Evolutionary conservation across 1,140 invertebrate species (phyloP).

Genomic region (Diorhabda elongata): DNA sequence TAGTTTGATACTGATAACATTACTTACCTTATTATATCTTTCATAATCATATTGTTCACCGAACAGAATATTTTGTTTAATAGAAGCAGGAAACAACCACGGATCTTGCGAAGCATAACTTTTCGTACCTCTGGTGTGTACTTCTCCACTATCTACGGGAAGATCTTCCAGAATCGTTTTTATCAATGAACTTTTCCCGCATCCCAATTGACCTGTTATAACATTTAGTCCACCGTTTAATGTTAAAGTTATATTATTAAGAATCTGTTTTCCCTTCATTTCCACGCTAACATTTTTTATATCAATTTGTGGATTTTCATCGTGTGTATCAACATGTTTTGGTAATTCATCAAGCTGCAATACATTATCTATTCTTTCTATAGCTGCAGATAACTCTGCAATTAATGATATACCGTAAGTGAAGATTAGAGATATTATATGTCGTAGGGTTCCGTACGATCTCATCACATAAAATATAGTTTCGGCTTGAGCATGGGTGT

Average conservation of each 20-base stretch:
- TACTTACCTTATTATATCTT: conserved; percentile 55
- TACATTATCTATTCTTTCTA: conserved; percentile 31
- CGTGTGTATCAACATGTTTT: conserved; percentile 20
- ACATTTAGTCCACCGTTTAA: conserved; percentile 59
- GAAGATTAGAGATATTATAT: conserved; percentile 21
- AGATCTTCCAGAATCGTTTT: conserved; percentile 70
- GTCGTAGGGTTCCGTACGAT: conserved; percentile 19
- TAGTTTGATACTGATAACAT: conserved; percentile 37
- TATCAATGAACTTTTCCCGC: conserved; percentile 76
- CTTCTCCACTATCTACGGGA: conserved; percentile 54
- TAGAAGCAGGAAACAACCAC: conserved; percentile 65
- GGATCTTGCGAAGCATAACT: conserved; percentile 76
- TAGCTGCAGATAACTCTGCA: conserved; percentile 46
- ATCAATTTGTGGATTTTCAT: conserved; percentile 19
- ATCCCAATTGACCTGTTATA: conserved; percentile 73
- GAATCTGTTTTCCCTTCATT: conserved; percentile 45
- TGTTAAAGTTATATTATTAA: conserved; percentile 54
- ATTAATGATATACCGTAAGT: conserved; percentile 50
- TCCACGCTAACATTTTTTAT: conserved; percentile 15
- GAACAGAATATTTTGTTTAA: conserved; percentile 63
- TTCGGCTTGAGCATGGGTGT: conserved; percentile 20
- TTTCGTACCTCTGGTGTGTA: conserved; percentile 62
- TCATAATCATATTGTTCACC: conserved; percentile 43
- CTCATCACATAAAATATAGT: conserved; percentile 30
- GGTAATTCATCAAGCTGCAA: conserved; percentile 30